phyloP scores from a whole-genome alignment of 2,797 vertebrate species.

The Arctocebus calabarensis region DNA sequence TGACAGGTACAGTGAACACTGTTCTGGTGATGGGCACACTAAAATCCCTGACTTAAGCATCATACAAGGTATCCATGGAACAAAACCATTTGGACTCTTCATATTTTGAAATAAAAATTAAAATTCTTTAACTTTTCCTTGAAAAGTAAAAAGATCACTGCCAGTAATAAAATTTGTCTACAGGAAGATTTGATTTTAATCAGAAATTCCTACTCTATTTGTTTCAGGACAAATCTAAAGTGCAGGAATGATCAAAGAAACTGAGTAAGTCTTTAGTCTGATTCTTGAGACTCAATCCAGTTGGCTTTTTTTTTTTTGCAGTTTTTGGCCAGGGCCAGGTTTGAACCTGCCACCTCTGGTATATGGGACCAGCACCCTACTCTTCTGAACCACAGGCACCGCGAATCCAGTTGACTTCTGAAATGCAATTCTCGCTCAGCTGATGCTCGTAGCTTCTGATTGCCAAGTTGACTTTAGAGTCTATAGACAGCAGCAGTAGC shows the following conservation, averaged over 20 bases:
- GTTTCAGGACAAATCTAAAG: slow-evolving; percentile 12
- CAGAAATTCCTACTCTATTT: background rate
- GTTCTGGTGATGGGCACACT: background rate
- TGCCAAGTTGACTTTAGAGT: background rate
- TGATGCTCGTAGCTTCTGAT: background rate
- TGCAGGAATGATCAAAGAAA: background rate
- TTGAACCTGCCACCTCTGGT: too few relatives aligned
- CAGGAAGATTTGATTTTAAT: slow-evolving; percentile 22
- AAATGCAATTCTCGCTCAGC: slow-evolving; percentile 3
- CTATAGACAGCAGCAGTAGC: background rate
- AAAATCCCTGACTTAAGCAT: background rate
- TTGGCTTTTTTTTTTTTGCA: background rate
- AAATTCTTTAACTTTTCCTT: slow-evolving; percentile 8
- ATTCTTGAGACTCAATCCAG: background rate
- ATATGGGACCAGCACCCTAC: too few relatives aligned
- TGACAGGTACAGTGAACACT: background rate
- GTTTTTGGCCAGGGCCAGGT: too few relatives aligned
- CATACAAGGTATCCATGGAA: background rate
- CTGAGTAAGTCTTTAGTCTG: background rate
- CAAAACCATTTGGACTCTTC: background rate
- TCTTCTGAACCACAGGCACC: too few relatives aligned
- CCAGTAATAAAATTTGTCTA: background rate
- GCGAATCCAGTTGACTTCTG: background rate
- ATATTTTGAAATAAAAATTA: background rate
- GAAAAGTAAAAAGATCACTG: background rate